Percentiles rank a stretch among this genome's conserved stretches.
These are phyloP conservation scores for Pachyseris speciosa DNA, from an alignment of 64 coral and sea anemone species.

Conservation along the genomic window DNA sequence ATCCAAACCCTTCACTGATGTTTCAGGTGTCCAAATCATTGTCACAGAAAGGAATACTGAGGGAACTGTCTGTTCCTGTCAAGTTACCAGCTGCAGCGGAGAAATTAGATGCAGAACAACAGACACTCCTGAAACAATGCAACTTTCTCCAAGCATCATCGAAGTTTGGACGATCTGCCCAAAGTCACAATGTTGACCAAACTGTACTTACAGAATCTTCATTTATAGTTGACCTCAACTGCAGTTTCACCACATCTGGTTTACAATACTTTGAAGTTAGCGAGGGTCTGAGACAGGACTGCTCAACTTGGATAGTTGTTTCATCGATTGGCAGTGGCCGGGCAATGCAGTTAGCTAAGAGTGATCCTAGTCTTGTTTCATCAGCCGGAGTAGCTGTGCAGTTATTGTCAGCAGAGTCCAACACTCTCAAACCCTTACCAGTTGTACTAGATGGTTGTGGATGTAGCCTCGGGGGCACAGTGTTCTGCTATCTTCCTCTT, in stretches of 20 bases:
- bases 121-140: not conserved
- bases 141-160: conserved; percentile 60
- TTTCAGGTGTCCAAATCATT: not conserved
- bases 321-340: conserved; percentile 39
- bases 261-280: not conserved
- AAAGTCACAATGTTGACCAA: not conserved
- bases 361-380: conserved; percentile 44
- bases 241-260: not conserved
- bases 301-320: conserved; percentile 47
- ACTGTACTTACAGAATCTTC: not conserved
- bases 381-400: conserved; percentile 67
- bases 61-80: not conserved
- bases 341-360: conserved; percentile 22
- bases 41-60: not conserved
- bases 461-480: not conserved
- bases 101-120: not conserved
- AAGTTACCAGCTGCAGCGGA: not conserved
- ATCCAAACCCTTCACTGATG: not conserved
- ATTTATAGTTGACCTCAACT: not conserved
- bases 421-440: conserved; percentile 23
- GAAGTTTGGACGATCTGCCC: not conserved
- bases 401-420: not conserved
- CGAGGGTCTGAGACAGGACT: not conserved
- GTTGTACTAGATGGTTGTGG: not conserved
- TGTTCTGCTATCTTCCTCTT: conserved; percentile 74